Evolutionary conservation across 2,797 vertebrate genomes (phyloP).

Genomic region (Orientallactaga sibirica): DNA sequence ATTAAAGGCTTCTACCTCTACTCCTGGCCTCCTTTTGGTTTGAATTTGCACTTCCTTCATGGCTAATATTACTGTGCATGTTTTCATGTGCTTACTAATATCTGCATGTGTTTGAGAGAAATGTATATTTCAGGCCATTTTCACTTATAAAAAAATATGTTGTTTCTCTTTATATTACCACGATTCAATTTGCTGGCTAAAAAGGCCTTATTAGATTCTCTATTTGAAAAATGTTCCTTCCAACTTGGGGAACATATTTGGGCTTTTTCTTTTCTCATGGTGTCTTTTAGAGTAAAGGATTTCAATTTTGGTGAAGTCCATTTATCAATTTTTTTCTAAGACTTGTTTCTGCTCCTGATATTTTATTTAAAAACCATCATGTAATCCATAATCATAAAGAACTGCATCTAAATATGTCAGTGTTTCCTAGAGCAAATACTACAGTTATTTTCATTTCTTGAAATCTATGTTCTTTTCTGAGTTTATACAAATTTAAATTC

Average conservation of each 20-base stretch:
- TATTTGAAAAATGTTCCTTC: not conserved
- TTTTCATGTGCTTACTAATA: not conserved
- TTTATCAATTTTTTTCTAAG: not conserved
- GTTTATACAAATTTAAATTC: not conserved
- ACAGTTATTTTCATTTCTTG: not conserved
- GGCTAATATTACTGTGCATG: not conserved
- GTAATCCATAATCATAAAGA: not conserved
- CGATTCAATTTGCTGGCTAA: not conserved
- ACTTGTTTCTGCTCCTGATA: not conserved
- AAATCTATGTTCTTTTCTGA: not conserved
- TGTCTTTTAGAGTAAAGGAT: not conserved
- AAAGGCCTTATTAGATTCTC: not conserved
- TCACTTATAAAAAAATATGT: not conserved
- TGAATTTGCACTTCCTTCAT: not conserved
- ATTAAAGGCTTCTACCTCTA: too few species aligned
- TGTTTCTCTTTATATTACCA: not conserved
- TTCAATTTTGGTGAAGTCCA: slow-evolving; percentile 2
- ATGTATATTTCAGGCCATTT: not conserved
- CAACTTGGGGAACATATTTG: not conserved
- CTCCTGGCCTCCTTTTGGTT: not conserved
- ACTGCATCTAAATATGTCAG: not conserved
- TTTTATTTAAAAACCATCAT: not conserved
- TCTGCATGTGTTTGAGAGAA: not conserved
- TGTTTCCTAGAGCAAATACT: not conserved
- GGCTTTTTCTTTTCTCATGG: not conserved